Conservation (phyloP, 2,888 invertebrate genomes). For the Mayetiola destructor region DNA sequence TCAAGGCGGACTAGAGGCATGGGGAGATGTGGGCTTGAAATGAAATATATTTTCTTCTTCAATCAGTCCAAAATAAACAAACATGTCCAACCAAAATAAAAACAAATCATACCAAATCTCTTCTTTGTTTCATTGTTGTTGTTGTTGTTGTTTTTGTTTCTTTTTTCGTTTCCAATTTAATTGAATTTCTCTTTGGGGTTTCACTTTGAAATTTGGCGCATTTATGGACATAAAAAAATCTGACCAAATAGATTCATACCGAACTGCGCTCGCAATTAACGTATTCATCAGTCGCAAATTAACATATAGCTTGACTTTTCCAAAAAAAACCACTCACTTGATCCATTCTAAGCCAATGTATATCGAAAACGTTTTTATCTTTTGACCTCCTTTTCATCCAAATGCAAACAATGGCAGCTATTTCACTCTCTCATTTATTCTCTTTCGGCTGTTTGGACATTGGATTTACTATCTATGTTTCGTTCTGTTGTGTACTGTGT, state of each 20-base stretch:
- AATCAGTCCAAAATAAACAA: too few species aligned
- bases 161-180: neutral
- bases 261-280: constrained; percentile 3
- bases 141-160: neutral
- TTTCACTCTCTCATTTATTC: neutral
- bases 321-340: too few species aligned
- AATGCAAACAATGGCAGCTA: neutral
- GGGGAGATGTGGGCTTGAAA: too few species aligned
- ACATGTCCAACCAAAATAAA: too few species aligned
- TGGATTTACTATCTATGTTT: too few species aligned
- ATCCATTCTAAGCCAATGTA: too few species aligned
- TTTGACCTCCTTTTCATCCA: neutral
- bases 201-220: neutral
- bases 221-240: neutral
- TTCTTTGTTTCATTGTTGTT: too few species aligned
- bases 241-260: neutral
- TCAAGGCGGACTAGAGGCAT: too few species aligned
- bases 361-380: constrained; percentile 12
- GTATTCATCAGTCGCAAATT: neutral
- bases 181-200: constrained; percentile 10
- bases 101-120: too few species aligned
- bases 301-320: neutral
- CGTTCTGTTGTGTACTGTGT: neutral
- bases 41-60: neutral
- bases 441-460: too few species aligned